Evolutionary conservation across 2,888 invertebrate species (phyloP), one percentile per base, ranked within the genome.

Genomic region (Lasius fuliginosus): DNA sequence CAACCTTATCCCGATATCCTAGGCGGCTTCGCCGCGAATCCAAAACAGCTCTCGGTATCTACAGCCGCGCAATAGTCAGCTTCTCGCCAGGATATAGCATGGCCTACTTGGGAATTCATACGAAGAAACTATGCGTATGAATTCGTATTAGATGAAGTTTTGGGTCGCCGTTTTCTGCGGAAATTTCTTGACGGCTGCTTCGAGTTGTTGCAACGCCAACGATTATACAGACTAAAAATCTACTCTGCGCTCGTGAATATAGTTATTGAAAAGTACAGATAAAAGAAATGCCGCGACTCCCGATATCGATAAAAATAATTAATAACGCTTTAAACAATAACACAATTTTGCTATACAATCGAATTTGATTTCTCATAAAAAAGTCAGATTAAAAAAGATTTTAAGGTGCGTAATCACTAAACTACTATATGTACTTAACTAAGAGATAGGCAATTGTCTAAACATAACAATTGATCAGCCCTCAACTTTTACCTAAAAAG

Each of bases 41-140:
- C 68, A 74, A 86, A 86, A 89, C 87, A 73, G 81, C 74, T 83
- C 87, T 85, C 85, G 88, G 84, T 85, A 69, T 73, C 33, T 62
- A 12, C 64, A 33, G 3, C 68, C 9, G 71, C n/a, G 64, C 67
- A 33, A 81, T 83, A 79, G 58, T 73, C 84, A 56, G 40, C 30
- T 74, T 42, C 77, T n/a, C 42, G 42, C 58, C n/a, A 65, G 82
- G 30, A 81, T 71, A 69, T 76, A 85, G 71, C 67, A 62, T 82
- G 79, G 90, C 84, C 88, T 86, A 86, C 87, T 90, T 90, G 71
- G 73, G 81, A 81, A 90, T 90, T 90, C 87, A 87, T 87, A 85
- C 64, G 83, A 84, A 53, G 84, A 82, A 90, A 90, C 90, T 88
- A 82, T 69, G 86, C 87, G 83, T 86, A 90, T 87, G 85, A 90